These are phyloP conservation scores for Pheucticus melanocephalus DNA, from an alignment of 2,113 vertebrate genomes.

Conservation along the genomic window DNA sequence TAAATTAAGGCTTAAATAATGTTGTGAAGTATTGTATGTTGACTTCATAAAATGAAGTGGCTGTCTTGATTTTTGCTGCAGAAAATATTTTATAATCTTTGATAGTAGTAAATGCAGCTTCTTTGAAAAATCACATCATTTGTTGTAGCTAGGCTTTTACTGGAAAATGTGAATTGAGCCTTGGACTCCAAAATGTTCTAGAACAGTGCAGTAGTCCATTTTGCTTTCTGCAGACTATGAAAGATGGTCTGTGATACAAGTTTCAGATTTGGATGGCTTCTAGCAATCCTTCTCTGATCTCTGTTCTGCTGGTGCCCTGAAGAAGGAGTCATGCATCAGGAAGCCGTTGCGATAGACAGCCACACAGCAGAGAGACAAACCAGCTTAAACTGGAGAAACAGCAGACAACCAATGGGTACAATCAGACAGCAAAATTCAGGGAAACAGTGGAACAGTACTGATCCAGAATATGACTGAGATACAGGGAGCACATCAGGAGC, in stretches of 20 bases:
- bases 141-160: not conserved
- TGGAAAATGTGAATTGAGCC: not conserved
- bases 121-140: not conserved
- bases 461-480: not conserved
- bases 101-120: not conserved
- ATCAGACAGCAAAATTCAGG: not conserved
- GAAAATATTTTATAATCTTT: not conserved
- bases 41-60: not conserved
- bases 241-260: not conserved
- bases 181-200: not conserved
- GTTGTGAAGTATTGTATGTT: not conserved
- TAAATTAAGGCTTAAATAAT: not conserved
- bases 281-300: not conserved
- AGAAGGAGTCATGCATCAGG: not conserved
- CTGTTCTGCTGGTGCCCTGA: not conserved
- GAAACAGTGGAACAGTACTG: not conserved
- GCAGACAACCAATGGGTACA: not conserved
- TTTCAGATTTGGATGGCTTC: not conserved
- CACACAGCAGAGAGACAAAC: not conserved
- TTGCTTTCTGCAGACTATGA: not conserved
- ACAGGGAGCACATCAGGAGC: not conserved
- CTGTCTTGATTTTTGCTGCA: not conserved
- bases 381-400: not conserved
- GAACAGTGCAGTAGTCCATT: not conserved
- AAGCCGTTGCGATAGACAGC: not conserved